Base-by-base conservation (phyloP, 2,888 invertebrate genomes). In the Lithophane ornitopus region DNA sequence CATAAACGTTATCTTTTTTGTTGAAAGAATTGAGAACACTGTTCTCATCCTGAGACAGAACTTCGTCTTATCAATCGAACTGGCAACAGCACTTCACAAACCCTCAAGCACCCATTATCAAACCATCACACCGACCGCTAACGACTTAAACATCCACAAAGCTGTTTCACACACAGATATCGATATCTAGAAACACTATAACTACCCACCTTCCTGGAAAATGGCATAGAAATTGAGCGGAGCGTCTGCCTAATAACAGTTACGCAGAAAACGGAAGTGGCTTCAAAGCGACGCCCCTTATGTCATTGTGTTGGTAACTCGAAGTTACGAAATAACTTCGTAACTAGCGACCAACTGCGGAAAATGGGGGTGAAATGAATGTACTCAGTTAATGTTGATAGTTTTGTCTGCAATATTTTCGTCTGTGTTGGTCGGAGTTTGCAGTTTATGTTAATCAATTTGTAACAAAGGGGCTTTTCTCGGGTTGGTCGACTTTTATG, bases 241-340 rank as follows among this genome's bases (percentile, higher is more conserved):
- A 89, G 88, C 89, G 86, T 92, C 90, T 90, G 90, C 91, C 90
- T 91, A 91, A 92, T 92, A 92, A 91, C 90, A 91, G 91, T 91
- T 88, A 93, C 90, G 90, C 88, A 91, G 91, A 91, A 91, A 91
- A 91, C 93, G 93, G 93, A 94, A 93, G 91, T 88, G 88, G 90
- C 88, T 89, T 91, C 92, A 92, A 92, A 92, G 92, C 91, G 87
- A 85, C 90, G 88, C 89, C 92, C 91, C 92, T 93, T 92, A 92
- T 91, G 93, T 91, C 93, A 94, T 93, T 93, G 93, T 93, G 93
- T 92, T 90, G 88, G 88, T 87, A 89, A 91, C 90, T 89, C 85
- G 89, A 92, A 94, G 93, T 93, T 94, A 90, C 90, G 89, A 90
- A 93, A 92, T 92, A 93, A 93, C 91, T 93, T 92, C 74, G 85